Evolutionary conservation across 2,888 invertebrate genomes (phyloP), one percentile per base, ranked within the genome.

Genomic region (Ectemnius cavifrons): DNA sequence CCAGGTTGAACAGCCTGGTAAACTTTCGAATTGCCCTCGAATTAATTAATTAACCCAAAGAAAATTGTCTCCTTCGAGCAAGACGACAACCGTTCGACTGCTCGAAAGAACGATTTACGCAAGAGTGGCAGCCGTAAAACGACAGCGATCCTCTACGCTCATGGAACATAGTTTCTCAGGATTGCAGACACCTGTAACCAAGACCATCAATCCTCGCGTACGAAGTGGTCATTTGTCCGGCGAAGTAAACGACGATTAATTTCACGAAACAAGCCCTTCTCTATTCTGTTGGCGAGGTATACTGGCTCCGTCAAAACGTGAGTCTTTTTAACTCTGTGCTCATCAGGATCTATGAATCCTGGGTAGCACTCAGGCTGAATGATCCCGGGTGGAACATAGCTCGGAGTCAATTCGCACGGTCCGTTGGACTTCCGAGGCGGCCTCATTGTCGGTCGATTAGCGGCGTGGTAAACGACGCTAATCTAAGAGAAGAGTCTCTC

Each of bases 391-490:
- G 61, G 57, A 58, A 18, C 64, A 66, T 71, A 72, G 73, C 77
- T 79, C 68, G 67, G 66, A 52, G 65, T 72, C 76, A 73, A 77
- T 81, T 79, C 77, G 72, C 75, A 74, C 60, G 71, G 69, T 73
- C 74, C 52, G 20, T 45, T 67, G 64, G 71, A 70, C 75, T 80
- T 72, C 73, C 78, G 75, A 46, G 73, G 72, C 63, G 64, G 62
- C 61, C 65, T 79, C 69, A 79, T 82, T 78, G 79, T 82, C 72
- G 71, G 69, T 63, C 77, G 77, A 82, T 81, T 81, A 81, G 70
- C 78, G 58, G 63, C 63, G 66, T 62, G 67, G 64, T 78, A 64
- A 68, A 67, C 72, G 71, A 63, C 64, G 65, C 66, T 76, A 83
- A 81, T 71, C 61, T 69, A 65, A 63, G 69, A 64, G 37, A 37